Conservation (phyloP, 2,888 invertebrate species). For the Heliothis peltigera region DNA sequence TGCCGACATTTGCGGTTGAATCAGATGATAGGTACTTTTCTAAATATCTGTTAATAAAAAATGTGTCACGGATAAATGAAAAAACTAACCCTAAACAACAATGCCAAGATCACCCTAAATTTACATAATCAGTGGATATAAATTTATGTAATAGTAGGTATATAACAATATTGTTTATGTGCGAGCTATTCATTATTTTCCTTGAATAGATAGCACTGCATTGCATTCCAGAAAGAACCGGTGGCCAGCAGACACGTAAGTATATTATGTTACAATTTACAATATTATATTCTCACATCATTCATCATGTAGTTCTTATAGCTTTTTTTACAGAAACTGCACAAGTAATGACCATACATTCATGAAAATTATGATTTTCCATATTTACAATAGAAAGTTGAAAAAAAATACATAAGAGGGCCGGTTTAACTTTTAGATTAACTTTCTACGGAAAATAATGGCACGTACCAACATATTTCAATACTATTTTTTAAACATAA, state of each 20-base stretch:
- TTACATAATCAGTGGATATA: constrained; percentile 11
- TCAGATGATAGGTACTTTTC: no score
- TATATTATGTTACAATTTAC: constrained; percentile 34
- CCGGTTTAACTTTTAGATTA: no score
- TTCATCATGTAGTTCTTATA: constrained; percentile 4
- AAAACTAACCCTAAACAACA: not conserved
- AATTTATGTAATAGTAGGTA: constrained; percentile 2
- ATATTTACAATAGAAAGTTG: no score
- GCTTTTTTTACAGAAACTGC: not conserved
- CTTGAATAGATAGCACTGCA: constrained; percentile 62
- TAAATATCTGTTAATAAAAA: no score
- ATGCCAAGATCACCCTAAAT: constrained; percentile 1
- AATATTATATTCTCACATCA: constrained; percentile 7
- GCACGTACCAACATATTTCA: no score
- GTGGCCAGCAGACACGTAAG: constrained; percentile 16
- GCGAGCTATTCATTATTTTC: constrained; percentile 57
- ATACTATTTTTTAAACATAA: no score
- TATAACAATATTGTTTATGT: constrained; percentile 28
- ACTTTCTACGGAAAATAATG: no score
- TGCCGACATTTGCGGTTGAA: no score
- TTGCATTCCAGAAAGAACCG: constrained; percentile 49
- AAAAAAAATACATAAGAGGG: no score
- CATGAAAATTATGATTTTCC: not conserved
- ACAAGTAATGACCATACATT: not conserved
- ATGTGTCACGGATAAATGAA: no score